These are phyloP conservation scores for Hoplodrina blanda DNA, from an alignment of 2,888 invertebrate genomes.

Conservation along the genomic window DNA sequence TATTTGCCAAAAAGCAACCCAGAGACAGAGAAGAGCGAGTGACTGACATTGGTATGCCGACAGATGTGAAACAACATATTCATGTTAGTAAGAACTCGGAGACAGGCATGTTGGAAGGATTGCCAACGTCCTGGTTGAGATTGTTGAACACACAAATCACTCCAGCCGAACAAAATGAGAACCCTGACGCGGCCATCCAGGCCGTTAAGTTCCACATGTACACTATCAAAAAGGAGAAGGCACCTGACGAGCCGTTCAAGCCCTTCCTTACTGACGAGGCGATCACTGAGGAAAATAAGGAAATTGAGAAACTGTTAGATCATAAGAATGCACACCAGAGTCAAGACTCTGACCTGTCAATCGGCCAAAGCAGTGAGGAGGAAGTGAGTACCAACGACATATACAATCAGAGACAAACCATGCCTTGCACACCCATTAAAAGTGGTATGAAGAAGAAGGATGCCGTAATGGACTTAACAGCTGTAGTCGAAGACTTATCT, in stretches of 20 bases:
- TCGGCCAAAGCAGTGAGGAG: constrained; percentile 90
- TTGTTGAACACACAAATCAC: constrained; percentile 96
- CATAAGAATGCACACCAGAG: constrained; percentile 94
- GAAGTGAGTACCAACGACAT: constrained; percentile 84
- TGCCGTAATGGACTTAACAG: constrained; percentile 78
- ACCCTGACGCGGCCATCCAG: constrained; percentile 97
- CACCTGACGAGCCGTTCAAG: constrained; percentile 93
- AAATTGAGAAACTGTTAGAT: constrained; percentile 94
- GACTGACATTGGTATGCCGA: constrained; percentile 95
- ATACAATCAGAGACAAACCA: constrained; percentile 87
- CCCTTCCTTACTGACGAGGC: constrained; percentile 95
- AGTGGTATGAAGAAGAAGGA: constrained; percentile 83
- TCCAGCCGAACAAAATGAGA: constrained; percentile 96
- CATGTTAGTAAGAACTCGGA: constrained; percentile 96
- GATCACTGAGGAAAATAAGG: constrained; percentile 95
- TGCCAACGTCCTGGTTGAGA: constrained; percentile 95
- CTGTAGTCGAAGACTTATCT: constrained; percentile 83
- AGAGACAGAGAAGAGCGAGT: constrained; percentile 88
- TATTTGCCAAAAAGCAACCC: constrained; percentile 86
- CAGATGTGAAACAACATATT: constrained; percentile 95
- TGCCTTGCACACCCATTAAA: constrained; percentile 89
- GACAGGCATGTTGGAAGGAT: constrained; percentile 96
- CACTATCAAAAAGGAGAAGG: constrained; percentile 95
- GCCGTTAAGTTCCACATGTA: constrained; percentile 97
- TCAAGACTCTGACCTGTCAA: constrained; percentile 89